These are phyloP conservation scores for Trichonephila clavipes DNA, from an alignment of 1,140 invertebrate genomes.

Conservation along the genomic window DNA sequence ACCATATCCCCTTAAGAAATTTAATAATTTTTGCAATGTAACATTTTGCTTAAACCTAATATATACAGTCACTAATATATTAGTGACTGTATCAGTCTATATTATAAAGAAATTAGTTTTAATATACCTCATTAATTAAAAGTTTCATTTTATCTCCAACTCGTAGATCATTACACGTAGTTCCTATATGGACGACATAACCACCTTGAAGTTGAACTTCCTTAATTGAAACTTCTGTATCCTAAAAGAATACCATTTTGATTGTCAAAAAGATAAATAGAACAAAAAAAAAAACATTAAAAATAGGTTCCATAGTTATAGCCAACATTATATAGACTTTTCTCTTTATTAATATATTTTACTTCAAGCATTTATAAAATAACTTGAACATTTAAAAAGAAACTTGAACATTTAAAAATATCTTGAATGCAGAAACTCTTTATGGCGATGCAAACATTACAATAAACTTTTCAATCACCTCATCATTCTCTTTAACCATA, in stretches of 20 bases:
- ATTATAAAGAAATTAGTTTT: not conserved
- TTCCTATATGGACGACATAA: constrained; percentile 96
- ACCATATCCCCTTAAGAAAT: too few relatives aligned
- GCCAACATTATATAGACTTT: too few relatives aligned
- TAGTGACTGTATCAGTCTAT: not conserved
- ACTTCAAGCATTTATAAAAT: too few relatives aligned
- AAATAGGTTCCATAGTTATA: too few relatives aligned
- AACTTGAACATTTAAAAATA: too few relatives aligned
- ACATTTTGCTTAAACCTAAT: too few relatives aligned
- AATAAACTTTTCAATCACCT: constrained; percentile 81
- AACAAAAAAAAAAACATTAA: not conserved
- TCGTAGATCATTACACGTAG: constrained; percentile 86
- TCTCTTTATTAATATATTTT: too few relatives aligned
- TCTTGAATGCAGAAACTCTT: too few relatives aligned
- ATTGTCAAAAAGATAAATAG: not conserved
- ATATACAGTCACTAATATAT: too few relatives aligned
- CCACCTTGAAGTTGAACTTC: constrained; percentile 98
- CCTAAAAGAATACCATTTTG: constrained; percentile 80
- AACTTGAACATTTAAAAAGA: too few relatives aligned
- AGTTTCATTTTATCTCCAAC: constrained; percentile 93
- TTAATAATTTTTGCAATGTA: too few relatives aligned
- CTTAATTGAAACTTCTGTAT: constrained; percentile 94
- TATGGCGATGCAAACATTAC: not conserved
- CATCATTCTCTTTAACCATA: constrained; percentile 92
- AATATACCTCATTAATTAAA: constrained; percentile 88